Base-by-base conservation (phyloP, 1,140 invertebrate genomes). In the Bombus superbus region DNA sequence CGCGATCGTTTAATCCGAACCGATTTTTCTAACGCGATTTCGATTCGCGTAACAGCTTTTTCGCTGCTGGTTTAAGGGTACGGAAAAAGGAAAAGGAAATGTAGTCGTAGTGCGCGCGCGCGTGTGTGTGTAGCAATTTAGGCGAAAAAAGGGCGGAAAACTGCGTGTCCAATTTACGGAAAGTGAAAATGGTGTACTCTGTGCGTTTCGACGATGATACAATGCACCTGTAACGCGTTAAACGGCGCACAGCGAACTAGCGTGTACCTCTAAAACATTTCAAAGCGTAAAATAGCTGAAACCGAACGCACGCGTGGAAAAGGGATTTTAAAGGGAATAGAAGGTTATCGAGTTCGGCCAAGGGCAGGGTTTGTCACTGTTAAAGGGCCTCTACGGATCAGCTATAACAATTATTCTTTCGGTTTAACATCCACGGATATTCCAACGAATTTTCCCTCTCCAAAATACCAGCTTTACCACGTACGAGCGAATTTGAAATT, bases 281-380 rank as follows among this genome's bases (percentile, higher is more conserved):
- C 64, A 72, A 79, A 79, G 44, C 75, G 47, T 57, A 69, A 83
- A 83, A 83, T 68, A 83, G 59, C 38, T 53, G 47, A 53, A 68
- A 53, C 38, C 3, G 38, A 32, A 38, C 18, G 64, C 57, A 59
- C 75, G 38, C 38, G 38, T 59, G 82, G 38, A 40, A 84, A 84
- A 84, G 76, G 82, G 82, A 84, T 79, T 84, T 84, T 84, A 84
- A 84, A 84, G 82, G 47, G 82, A 84, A 84, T 84, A 79, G 82
- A 66, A 47, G 42, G 71, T 66, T 84, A 84, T 79, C 75, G 75
- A 28, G 47, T 68, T 18, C 25, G 9, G 47, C 81, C 73, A 68
- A 76, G 82, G 74, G 64, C n/a, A 42, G 25, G 35, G n/a, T 35
- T 53, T 38, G 64, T 77, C 73, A 32, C n/a, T 53, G 62, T 79